Percentiles rank a stretch among this genome's conserved stretches.
Conservation (phyloP, 1,140 invertebrate species). For the Medauroidea extradentata region DNA sequence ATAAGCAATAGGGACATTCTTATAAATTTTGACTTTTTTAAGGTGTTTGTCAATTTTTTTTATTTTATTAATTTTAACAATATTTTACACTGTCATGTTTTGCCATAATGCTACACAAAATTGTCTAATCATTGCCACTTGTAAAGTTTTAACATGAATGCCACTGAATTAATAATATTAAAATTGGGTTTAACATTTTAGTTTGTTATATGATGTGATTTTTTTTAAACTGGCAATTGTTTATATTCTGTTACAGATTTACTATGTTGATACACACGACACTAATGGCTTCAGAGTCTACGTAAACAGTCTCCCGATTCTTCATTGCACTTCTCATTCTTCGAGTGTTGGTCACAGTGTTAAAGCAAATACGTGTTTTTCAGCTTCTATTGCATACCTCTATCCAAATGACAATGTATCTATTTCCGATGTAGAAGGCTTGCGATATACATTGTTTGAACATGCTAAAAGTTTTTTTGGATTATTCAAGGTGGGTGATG, state of each 20-base stretch:
- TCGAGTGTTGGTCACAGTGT: slow-evolving; percentile 32
- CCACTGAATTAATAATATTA: too few relatives aligned
- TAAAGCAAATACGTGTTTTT: slow-evolving; percentile 60
- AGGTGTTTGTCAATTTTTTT: too few relatives aligned
- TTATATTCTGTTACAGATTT: slow-evolving; percentile 41
- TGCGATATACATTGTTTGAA: slow-evolving; percentile 64
- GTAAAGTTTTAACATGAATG: too few relatives aligned
- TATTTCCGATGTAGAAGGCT: slow-evolving; percentile 60
- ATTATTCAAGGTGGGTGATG: slow-evolving; percentile 67
- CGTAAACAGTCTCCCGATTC: slow-evolving; percentile 42
- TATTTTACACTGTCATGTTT: too few relatives aligned
- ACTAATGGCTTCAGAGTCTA: slow-evolving; percentile 57
- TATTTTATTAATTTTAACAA: too few relatives aligned
- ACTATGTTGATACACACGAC: slow-evolving; percentile 59
- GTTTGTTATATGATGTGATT: too few relatives aligned
- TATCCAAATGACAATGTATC: slow-evolving; percentile 57
- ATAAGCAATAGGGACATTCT: too few relatives aligned
- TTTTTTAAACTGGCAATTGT: too few relatives aligned
- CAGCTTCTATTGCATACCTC: slow-evolving; percentile 60
- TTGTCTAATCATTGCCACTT: too few relatives aligned
- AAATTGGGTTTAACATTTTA: too few relatives aligned
- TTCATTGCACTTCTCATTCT: slow-evolving; percentile 52
- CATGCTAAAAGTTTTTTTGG: slow-evolving; percentile 76
- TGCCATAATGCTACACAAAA: too few relatives aligned
- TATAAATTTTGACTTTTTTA: too few relatives aligned